phyloP scores from a whole-genome alignment of 2,888 invertebrate genomes.

The Osmoderma eremita region DNA sequence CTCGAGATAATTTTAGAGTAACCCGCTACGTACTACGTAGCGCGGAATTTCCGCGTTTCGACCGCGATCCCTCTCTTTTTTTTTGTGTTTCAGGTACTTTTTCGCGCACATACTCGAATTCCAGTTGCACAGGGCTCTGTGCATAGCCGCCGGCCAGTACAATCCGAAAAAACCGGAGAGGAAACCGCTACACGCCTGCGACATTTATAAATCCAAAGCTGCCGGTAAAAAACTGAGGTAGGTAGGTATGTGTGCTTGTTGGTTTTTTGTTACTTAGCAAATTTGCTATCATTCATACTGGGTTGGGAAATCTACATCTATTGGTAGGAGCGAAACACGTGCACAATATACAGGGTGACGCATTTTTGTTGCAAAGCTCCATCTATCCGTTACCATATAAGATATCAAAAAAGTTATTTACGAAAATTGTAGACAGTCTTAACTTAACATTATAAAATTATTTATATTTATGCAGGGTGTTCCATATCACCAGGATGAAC shows the following conservation, averaged over 20 bases:
- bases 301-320: too few relatives aligned
- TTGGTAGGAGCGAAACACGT: slow-evolving; percentile 12
- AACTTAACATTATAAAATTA: neutral
- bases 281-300: too few relatives aligned
- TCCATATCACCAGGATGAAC: too few relatives aligned
- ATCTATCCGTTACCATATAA: neutral
- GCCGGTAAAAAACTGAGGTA: slow-evolving; percentile 68
- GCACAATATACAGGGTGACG: neutral
- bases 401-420: too few relatives aligned
- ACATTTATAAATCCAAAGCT: slow-evolving; percentile 53
- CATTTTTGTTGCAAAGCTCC: neutral
- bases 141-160: slow-evolving; percentile 73
- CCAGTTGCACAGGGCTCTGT: slow-evolving; percentile 79
- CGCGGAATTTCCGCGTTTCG: neutral
- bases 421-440: too few relatives aligned
- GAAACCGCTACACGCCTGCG: slow-evolving; percentile 54
- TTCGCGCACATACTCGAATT: slow-evolving; percentile 81
- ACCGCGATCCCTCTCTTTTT: neutral
- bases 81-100: slow-evolving; percentile 65
- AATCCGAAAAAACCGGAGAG: slow-evolving; percentile 62
- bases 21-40: too few relatives aligned
- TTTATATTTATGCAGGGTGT: too few relatives aligned
- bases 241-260: slow-evolving; percentile 9
- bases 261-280: too few relatives aligned
- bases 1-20: neutral